phyloP scores from a whole-genome alignment of 1,140 invertebrate genomes.

The Elymnias hypermnestra region DNA sequence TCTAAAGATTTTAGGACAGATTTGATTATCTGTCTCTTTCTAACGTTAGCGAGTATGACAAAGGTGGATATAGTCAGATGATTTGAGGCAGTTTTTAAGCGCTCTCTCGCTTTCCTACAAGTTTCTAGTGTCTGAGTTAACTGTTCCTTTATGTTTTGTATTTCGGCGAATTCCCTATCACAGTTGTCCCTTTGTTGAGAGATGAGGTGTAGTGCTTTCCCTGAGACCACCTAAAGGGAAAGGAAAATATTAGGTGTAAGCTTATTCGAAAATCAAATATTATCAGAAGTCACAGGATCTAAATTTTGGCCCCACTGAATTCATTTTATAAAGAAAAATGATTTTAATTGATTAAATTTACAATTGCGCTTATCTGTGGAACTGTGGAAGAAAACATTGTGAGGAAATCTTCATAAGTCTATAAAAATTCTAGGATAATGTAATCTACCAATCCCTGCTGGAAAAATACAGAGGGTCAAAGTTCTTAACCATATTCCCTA shows the following conservation, averaged over 20 bases:
- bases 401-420: too few species aligned
- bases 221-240: constrained; percentile 84
- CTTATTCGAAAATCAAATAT: too few species aligned
- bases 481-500: too few species aligned
- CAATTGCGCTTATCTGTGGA: too few species aligned
- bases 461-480: too few species aligned
- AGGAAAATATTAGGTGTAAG: neutral
- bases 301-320: too few species aligned
- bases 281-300: too few species aligned
- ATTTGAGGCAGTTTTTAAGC: constrained; percentile 84
- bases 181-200: constrained; percentile 92
- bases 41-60: constrained; percentile 90
- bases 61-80: constrained; percentile 91
- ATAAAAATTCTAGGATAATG: too few species aligned
- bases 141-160: constrained; percentile 86
- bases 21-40: constrained; percentile 88
- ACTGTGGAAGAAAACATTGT: too few species aligned
- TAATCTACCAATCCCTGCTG: too few species aligned
- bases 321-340: too few species aligned
- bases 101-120: constrained; percentile 82
- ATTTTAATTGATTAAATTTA: too few species aligned
- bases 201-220: constrained; percentile 93
- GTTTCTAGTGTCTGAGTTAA: constrained; percentile 83
- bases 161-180: constrained; percentile 88
- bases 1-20: constrained; percentile 87